A percentile compares a stretch with the other conserved stretches of the same genome.
Conservation (phyloP, 2,797 vertebrate genomes). For the Peromyscus attwateri region DNA sequence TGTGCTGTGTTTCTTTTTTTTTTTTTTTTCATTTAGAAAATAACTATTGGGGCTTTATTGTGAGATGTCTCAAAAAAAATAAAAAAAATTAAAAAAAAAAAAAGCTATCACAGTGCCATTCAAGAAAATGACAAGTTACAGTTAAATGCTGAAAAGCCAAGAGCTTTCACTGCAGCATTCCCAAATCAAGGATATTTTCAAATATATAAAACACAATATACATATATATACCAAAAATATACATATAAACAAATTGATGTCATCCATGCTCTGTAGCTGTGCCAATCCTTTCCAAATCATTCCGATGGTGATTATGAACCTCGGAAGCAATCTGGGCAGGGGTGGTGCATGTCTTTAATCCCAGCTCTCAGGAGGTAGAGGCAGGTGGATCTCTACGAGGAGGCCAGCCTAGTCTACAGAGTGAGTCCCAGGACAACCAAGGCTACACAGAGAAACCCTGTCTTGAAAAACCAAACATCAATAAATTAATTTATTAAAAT, state of each 20-base stretch:
- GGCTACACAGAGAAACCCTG: background rate
- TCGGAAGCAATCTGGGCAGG: too few relatives aligned
- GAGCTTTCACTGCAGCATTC: constrained; percentile 13
- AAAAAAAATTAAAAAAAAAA: too few relatives aligned
- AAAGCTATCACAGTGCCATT: background rate
- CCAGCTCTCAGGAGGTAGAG: too few relatives aligned
- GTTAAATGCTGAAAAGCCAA: constrained; percentile 13
- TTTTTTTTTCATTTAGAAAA: constrained; percentile 57
- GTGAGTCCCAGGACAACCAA: too few relatives aligned
- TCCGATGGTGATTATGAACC: background rate
- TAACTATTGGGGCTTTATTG: constrained; percentile 54
- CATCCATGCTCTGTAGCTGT: background rate
- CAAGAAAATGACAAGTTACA: constrained; percentile 15
- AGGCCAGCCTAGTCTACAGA: too few relatives aligned
- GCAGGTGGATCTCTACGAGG: too few relatives aligned
- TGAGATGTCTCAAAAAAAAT: background rate
- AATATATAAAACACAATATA: background rate
- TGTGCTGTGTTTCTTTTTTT: background rate
- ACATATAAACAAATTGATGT: background rate
- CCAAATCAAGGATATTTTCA: constrained; percentile 55
- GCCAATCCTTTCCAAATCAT: background rate
- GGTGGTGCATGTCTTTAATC: too few relatives aligned
- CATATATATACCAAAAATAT: background rate
- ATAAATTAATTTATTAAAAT: background rate
- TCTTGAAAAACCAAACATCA: background rate